These are phyloP conservation scores for Zalophus californianus DNA, from an alignment of 2,797 vertebrate species.

Conservation along the genomic window DNA sequence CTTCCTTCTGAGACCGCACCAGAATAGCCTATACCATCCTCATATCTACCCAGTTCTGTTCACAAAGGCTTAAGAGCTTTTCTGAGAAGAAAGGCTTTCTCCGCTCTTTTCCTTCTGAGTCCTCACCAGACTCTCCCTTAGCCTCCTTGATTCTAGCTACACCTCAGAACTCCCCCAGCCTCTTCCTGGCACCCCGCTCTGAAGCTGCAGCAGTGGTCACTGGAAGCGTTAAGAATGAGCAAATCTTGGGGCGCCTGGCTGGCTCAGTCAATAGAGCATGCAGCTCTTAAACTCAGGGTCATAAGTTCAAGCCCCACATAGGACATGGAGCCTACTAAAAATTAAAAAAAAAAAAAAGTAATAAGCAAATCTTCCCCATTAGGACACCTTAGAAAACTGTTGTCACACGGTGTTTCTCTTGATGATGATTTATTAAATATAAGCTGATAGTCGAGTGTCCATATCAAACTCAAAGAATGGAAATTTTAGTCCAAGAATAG, in stretches of 20 bases:
- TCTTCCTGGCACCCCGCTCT: background rate
- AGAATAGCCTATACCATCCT: background rate
- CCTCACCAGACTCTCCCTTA: background rate
- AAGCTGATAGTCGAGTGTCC: too few species aligned
- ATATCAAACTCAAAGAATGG: background rate
- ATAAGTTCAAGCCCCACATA: background rate
- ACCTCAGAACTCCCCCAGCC: background rate
- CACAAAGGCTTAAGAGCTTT: background rate
- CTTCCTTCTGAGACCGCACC: background rate
- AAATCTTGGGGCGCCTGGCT: background rate
- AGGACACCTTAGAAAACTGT: background rate
- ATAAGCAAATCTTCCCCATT: background rate
- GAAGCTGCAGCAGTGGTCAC: background rate
- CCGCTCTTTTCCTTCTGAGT: background rate
- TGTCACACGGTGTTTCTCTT: background rate
- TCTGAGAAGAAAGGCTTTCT: background rate
- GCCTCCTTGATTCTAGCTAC: background rate
- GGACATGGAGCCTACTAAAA: background rate
- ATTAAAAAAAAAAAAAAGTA: background rate
- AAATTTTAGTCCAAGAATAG: background rate
- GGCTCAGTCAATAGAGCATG: background rate
- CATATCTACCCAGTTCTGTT: background rate
- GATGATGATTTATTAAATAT: background rate
- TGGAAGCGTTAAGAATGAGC: background rate
- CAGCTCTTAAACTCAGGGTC: background rate